Conservation (phyloP, 1,140 invertebrate species). For the Papilio xuthus region DNA sequence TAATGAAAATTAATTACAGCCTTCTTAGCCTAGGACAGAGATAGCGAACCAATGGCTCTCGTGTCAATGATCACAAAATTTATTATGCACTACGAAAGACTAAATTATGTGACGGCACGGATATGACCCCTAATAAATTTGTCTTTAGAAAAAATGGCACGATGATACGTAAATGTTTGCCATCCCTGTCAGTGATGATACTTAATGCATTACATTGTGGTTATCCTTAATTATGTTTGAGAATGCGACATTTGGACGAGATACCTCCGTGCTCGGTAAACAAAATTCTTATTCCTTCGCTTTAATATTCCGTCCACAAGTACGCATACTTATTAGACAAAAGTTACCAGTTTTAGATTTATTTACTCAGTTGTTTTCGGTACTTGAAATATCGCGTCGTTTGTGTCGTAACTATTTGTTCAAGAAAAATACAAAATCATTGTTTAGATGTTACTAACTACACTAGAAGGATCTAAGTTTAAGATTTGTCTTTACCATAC, state of each 20-base stretch:
- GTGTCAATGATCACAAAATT: too few relatives aligned
- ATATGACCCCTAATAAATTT: too few relatives aligned
- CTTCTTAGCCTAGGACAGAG: too few relatives aligned
- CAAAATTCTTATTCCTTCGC: constrained; percentile 47
- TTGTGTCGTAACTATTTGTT: constrained; percentile 54
- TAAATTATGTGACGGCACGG: too few relatives aligned
- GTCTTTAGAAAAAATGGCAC: too few relatives aligned
- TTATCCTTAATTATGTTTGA: constrained; percentile 8
- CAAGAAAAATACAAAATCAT: constrained; percentile 47
- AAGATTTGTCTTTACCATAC: neutral
- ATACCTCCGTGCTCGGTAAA: constrained; percentile 43
- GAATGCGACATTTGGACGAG: constrained; percentile 12
- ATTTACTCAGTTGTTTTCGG: constrained; percentile 72
- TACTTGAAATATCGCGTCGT: constrained; percentile 52
- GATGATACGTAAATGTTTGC: too few relatives aligned
- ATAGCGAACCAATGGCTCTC: too few relatives aligned
- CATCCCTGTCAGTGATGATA: neutral
- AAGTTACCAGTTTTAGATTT: constrained; percentile 70
- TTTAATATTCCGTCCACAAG: constrained; percentile 47
- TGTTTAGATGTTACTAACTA: constrained; percentile 24
- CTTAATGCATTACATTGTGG: neutral
- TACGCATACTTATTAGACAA: constrained; percentile 51
- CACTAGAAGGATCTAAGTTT: neutral
- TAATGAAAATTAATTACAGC: too few relatives aligned
- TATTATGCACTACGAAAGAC: too few relatives aligned